These are phyloP conservation scores for Megastigmus dorsalis DNA, from an alignment of 2,888 invertebrate species.

Conservation along the genomic window DNA sequence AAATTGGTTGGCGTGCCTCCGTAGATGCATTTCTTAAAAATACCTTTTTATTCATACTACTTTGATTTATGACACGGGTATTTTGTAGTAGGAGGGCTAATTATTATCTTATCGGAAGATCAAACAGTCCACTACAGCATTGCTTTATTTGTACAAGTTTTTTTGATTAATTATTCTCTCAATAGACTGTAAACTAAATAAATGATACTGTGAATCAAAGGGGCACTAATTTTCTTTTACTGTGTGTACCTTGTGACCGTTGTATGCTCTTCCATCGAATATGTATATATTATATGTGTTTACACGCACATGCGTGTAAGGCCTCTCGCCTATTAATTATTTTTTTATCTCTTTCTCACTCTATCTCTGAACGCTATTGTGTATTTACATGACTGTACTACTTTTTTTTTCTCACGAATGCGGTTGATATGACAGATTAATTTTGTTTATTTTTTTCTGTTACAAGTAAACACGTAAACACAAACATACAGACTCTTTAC, in stretches of 20 bases:
- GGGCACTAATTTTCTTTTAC: constrained; percentile 31
- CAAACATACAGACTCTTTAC: background rate
- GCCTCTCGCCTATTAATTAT: constrained; percentile 9
- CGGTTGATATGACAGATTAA: constrained; percentile 31
- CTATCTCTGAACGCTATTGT: constrained; percentile 13
- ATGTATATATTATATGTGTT: constrained; percentile 1
- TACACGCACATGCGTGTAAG: background rate
- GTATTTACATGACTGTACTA: constrained; percentile 25
- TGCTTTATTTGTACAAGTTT: too few relatives aligned
- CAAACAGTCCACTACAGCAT: too few relatives aligned
- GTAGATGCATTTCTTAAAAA: too few relatives aligned
- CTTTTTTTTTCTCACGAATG: constrained; percentile 18
- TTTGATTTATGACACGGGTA: too few relatives aligned
- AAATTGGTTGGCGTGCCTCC: too few relatives aligned
- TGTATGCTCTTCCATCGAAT: background rate
- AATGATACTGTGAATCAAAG: too few relatives aligned
- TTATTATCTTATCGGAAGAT: too few relatives aligned
- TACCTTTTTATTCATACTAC: too few relatives aligned
- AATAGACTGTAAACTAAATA: too few relatives aligned
- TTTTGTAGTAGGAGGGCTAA: too few relatives aligned
- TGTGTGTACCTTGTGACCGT: background rate
- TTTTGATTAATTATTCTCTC: too few relatives aligned
- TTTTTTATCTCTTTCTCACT: background rate
- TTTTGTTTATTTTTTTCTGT: constrained; percentile 27
- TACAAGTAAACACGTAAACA: background rate